Base-by-base conservation (phyloP, 2,888 invertebrate species). In the Dichetophora obliterata region DNA sequence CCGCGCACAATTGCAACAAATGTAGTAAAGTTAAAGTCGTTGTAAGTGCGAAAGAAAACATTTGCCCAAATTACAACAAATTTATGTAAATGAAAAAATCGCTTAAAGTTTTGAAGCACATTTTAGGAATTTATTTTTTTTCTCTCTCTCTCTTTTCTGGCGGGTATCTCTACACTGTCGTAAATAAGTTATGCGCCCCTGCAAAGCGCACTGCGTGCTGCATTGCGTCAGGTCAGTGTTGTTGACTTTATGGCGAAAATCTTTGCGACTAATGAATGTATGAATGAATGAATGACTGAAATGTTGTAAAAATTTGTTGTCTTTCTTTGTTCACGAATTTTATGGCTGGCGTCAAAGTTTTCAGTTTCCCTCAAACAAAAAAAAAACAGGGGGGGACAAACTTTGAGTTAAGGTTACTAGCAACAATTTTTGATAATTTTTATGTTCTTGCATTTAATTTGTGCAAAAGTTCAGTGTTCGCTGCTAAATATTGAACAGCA, bases 211-310 rank as follows among this genome's bases (percentile, higher is more conserved):
- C 73, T 50, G n/a, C 3, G 63, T 27, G 48, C 65, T 48, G 19
- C 54, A 27, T 74, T 74, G 74, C 16, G 54, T 31, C 74, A 74
- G 74, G 74, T 68, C 68, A 68, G 68, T 65, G 74, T 65, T 74
- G 54, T 57, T 54, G 66, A 74, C 37, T 74, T 66, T 66, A 43
- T 43, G 14, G 16, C 31, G 24, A 5, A 19, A 52, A 24, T 63
- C 48, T 16, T 11, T 72, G 48, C 14, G 37, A 50, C 54, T 61
- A 74, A 74, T 74, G 74, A 74, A 74, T 74, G 65, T 65, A 48
- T 48, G 43, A 27, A 43, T 50, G 63, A 61, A 63, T 27, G 66
- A 74, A 50, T 66, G 34, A 59, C 71, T 24, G 22, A 63, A 69
- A 75, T 50, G 54, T 52, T 70, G 57, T 59, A 66, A 50, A 59